Percentiles rank a stretch among this genome's conserved stretches.
phyloP scores from a whole-genome alignment of 2,888 invertebrate genomes.

The Salpingus planirostris region DNA sequence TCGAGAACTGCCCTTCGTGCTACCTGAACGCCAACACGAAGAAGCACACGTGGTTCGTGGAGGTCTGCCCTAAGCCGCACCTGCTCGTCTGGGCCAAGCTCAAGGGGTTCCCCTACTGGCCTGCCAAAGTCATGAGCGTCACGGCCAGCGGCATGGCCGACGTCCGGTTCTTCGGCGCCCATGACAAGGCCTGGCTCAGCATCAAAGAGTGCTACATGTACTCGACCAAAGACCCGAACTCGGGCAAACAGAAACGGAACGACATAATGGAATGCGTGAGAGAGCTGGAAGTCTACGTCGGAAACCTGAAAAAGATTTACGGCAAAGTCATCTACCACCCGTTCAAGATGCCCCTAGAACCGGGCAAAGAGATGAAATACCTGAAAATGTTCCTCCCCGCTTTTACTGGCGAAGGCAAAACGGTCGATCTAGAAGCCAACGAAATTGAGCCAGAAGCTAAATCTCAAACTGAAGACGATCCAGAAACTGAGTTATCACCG shows the following conservation, averaged over 20 bases:
- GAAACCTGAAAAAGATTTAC: constrained; percentile 61
- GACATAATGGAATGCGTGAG: constrained; percentile 55
- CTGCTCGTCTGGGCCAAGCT: constrained; percentile 92
- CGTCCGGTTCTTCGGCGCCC: constrained; percentile 90
- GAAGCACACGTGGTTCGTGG: constrained; percentile 79
- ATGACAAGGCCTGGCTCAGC: constrained; percentile 88
- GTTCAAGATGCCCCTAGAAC: constrained; percentile 59
- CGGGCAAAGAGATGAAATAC: constrained; percentile 51
- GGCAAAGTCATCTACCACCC: constrained; percentile 67
- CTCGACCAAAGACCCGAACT: constrained; percentile 65
- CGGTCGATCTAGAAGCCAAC: no score
- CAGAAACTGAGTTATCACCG: no score
- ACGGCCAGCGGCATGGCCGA: constrained; percentile 63
- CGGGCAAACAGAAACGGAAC: constrained; percentile 50
- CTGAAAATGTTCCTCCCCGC: constrained; percentile 55
- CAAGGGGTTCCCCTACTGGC: constrained; percentile 97
- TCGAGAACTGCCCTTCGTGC: constrained; percentile 90
- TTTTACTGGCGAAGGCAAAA: no score
- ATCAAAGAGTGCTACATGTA: constrained; percentile 76
- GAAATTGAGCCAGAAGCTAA: no score
- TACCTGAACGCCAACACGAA: constrained; percentile 78
- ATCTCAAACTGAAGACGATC: no score
- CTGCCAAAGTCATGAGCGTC: constrained; percentile 81
- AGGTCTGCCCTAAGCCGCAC: constrained; percentile 86
- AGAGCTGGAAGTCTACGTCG: constrained; percentile 70